phyloP scores from a whole-genome alignment of 2,797 vertebrate species.

The Sarcoramphus papa region DNA sequence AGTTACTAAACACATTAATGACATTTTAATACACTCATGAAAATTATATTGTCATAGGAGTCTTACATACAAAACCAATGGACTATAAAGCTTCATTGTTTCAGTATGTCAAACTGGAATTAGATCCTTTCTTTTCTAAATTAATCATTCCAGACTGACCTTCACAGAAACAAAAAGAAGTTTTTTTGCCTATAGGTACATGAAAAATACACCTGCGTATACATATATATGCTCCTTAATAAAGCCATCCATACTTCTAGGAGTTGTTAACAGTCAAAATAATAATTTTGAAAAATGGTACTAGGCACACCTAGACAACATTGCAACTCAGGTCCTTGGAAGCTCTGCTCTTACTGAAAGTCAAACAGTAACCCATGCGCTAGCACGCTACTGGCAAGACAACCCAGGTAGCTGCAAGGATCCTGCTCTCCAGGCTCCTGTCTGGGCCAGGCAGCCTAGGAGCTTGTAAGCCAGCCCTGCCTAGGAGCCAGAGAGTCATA shows the following conservation, averaged over 20 bases:
- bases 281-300: not conserved
- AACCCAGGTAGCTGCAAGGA: not conserved
- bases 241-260: not conserved
- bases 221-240: not conserved
- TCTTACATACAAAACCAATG: not conserved
- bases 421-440: not conserved
- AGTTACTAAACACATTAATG: constrained; percentile 26
- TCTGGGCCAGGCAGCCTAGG: not conserved
- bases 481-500: not conserved
- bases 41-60: not conserved
- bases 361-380: not conserved
- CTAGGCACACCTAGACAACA: not conserved
- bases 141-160: not conserved
- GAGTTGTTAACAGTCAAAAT: not conserved
- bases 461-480: not conserved
- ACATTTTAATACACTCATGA: not conserved
- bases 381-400: no score
- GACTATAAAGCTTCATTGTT: not conserved
- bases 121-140: not conserved
- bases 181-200: not conserved
- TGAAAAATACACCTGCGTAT: not conserved
- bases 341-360: not conserved
- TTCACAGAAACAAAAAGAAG: not conserved
- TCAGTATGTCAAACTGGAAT: not conserved
- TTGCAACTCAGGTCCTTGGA: not conserved